phyloP scores from a whole-genome alignment of 2,888 invertebrate genomes.

The Trichopoda pennipes region DNA sequence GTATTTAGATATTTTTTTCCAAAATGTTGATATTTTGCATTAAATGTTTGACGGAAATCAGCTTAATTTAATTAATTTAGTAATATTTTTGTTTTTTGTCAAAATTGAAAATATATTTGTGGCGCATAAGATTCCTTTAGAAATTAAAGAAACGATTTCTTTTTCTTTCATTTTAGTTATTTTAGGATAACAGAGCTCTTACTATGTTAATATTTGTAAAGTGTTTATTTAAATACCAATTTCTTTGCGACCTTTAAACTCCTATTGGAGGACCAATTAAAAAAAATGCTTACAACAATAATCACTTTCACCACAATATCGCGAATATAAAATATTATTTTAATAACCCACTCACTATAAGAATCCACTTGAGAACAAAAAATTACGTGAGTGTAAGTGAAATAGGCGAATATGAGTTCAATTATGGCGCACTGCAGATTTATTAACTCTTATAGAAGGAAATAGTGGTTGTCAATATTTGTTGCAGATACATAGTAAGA shows the following conservation, averaged over 20 bases:
- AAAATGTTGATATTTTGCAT: too few relatives aligned
- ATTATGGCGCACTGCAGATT: not conserved
- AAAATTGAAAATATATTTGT: too few relatives aligned
- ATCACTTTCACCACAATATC: slow-evolving; percentile 7
- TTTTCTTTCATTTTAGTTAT: not conserved
- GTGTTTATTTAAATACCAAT: slow-evolving; percentile 32
- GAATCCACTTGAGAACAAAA: slow-evolving; percentile 31
- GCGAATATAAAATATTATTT: slow-evolving; percentile 40
- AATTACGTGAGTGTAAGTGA: slow-evolving; percentile 5
- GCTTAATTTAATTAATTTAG: too few relatives aligned
- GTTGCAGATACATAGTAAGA: too few relatives aligned
- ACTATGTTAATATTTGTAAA: slow-evolving; percentile 20
- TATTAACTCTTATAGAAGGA: not conserved
- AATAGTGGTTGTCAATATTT: not conserved
- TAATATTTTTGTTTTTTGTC: too few relatives aligned
- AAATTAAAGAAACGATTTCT: too few relatives aligned
- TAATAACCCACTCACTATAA: slow-evolving; percentile 20
- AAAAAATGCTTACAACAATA: slow-evolving; percentile 27
- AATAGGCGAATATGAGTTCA: not conserved
- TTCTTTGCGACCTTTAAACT: slow-evolving; percentile 55
- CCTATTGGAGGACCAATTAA: slow-evolving; percentile 32
- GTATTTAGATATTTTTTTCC: too few relatives aligned
- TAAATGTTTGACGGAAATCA: too few relatives aligned
- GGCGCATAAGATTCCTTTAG: too few relatives aligned
- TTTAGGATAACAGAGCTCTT: slow-evolving; percentile 29